These are phyloP conservation scores for Castor canadensis DNA, from an alignment of 2,113 vertebrate genomes.

Conservation along the genomic window DNA sequence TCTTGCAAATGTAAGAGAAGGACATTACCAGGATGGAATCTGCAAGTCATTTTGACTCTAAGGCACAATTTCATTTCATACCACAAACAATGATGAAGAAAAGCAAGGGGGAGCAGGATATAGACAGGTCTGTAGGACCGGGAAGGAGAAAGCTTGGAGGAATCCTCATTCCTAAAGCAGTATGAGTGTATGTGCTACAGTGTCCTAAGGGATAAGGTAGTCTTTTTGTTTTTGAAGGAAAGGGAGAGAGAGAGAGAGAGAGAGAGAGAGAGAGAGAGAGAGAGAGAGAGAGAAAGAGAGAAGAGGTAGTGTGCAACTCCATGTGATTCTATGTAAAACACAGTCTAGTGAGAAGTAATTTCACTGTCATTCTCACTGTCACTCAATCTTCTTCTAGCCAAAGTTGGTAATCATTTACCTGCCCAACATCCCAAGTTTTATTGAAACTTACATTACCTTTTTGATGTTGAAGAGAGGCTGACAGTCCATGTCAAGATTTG, in stretches of 20 bases:
- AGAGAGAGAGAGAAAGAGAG: background rate
- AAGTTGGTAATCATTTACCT: constrained; percentile 25
- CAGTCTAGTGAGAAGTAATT: background rate
- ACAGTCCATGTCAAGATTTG: constrained; percentile 29
- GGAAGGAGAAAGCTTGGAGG: background rate
- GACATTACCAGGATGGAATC: background rate
- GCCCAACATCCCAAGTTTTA: constrained; percentile 22
- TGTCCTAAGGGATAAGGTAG: background rate
- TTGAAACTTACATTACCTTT: constrained; percentile 22
- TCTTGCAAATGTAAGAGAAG: background rate
- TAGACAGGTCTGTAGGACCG: background rate
- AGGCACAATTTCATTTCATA: background rate
- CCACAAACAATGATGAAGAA: background rate
- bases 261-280: background rate
- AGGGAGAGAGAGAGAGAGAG: background rate
- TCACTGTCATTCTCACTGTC: background rate
- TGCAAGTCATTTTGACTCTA: background rate
- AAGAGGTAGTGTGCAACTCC: background rate
- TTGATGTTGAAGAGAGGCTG: background rate
- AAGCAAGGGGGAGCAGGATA: background rate
- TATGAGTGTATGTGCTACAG: too few relatives aligned
- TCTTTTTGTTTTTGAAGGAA: background rate
- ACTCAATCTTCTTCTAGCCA: constrained; percentile 13
- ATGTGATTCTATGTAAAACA: background rate
- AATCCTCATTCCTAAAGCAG: background rate